Evolutionary conservation across 2,113 vertebrate genomes (phyloP).

Genomic region (rat (Rattus norvegicus)): GRCr8 NC_086031.1:75936001-75936500

Average conservation of each 20-base stretch:
- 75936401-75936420: background rate
- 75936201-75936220: background rate
- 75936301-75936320: background rate
- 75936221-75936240: background rate
- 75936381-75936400: background rate
- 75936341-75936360: background rate
- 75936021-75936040: background rate
- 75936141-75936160: background rate
- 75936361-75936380: background rate
- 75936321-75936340: background rate
- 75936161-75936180: background rate
- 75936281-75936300: background rate
- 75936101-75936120: too few species aligned
- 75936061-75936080: too few species aligned
- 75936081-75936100: too few species aligned
- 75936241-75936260: background rate
- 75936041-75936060: too few species aligned
- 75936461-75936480: conserved; percentile 34
- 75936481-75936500: conserved; percentile 11
- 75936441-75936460: background rate
- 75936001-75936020: background rate
- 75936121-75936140: background rate
- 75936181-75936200: background rate
- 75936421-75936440: background rate
- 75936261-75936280: background rate